Evolutionary conservation across 2,797 vertebrate species (phyloP).

Genomic region (Xiphophorus birchmanni): DNA sequence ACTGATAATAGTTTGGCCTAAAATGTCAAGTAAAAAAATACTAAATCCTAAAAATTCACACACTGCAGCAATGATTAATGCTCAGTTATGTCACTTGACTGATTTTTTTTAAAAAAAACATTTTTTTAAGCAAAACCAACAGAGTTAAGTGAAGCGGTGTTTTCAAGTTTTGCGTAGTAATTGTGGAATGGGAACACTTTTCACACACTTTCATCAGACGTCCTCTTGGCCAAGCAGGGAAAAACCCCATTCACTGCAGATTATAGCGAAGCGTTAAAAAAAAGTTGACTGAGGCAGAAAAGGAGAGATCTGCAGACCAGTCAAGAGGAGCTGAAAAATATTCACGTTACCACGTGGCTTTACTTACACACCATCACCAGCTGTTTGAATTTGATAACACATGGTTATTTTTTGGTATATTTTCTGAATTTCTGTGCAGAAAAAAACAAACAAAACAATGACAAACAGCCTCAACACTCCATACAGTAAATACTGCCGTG

Average conservation of each 20-base stretch:
- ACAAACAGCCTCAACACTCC: neutral
- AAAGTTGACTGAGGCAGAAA: neutral
- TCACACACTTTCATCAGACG: conserved; percentile 1
- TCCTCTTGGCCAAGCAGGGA: neutral
- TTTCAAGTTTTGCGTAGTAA: neutral
- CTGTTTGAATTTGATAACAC: neutral
- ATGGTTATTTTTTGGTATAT: too few relatives aligned
- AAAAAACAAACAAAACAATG: too few relatives aligned
- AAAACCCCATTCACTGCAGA: neutral
- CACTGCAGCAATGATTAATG: neutral
- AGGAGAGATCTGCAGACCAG: neutral
- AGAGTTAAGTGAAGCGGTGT: neutral
- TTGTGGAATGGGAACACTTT: neutral
- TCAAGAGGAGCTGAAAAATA: neutral
- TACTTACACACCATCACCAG: neutral
- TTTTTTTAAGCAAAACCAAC: neutral
- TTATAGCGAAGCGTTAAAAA: neutral
- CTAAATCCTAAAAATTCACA: neutral
- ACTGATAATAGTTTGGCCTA: neutral
- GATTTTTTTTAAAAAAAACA: too few relatives aligned
- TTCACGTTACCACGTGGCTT: neutral
- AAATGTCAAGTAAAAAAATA: neutral
- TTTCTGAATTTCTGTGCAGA: neutral
- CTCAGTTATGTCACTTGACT: neutral
- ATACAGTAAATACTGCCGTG: neutral